Evolutionary conservation across 2,113 vertebrate genomes (phyloP).

Genomic region (Tupaia tana): DNA sequence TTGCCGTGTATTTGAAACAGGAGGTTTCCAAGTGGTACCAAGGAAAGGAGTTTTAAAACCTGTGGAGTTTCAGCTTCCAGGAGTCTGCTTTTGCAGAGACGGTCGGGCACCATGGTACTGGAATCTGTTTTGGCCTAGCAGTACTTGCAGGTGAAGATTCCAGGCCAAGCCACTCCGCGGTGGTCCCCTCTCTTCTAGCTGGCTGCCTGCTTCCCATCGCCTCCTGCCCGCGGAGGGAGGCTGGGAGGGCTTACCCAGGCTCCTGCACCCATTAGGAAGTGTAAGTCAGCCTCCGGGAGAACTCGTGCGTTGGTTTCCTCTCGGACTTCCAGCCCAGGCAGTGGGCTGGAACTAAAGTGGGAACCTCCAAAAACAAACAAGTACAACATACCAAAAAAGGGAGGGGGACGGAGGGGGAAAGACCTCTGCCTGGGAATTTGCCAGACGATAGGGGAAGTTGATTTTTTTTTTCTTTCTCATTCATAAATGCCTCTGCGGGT

Average conservation of each 20-base stretch:
- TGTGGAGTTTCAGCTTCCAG: neutral
- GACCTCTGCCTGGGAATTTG: slow-evolving; percentile 71
- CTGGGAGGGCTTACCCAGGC: slow-evolving; percentile 26
- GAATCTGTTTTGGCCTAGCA: slow-evolving; percentile 47
- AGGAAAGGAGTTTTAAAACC: neutral
- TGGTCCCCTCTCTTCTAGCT: slow-evolving; percentile 38
- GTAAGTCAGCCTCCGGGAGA: slow-evolving; percentile 35
- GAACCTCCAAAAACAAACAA: slow-evolving; percentile 79
- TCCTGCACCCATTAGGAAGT: slow-evolving; percentile 69
- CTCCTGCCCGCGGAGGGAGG: neutral
- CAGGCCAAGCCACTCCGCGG: slow-evolving; percentile 16
- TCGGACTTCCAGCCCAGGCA: slow-evolving; percentile 73
- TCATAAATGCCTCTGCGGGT: slow-evolving; percentile 78
- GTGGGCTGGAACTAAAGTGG: slow-evolving; percentile 74
- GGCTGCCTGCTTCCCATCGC: neutral
- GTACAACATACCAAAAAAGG: slow-evolving; percentile 60
- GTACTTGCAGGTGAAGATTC: slow-evolving; percentile 36
- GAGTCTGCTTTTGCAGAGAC: neutral
- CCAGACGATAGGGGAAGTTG: slow-evolving; percentile 53
- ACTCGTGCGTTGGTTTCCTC: slow-evolving; percentile 67
- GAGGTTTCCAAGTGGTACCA: slow-evolving; percentile 32
- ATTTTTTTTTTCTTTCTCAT: slow-evolving; percentile 58
- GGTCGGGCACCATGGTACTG: neutral
- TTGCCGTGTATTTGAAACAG: slow-evolving; percentile 42
- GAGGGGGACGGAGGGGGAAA: slow-evolving; percentile 21